Evolutionary conservation across 1,140 invertebrate species (phyloP).

Genomic region (Heliconius nattereri): DNA sequence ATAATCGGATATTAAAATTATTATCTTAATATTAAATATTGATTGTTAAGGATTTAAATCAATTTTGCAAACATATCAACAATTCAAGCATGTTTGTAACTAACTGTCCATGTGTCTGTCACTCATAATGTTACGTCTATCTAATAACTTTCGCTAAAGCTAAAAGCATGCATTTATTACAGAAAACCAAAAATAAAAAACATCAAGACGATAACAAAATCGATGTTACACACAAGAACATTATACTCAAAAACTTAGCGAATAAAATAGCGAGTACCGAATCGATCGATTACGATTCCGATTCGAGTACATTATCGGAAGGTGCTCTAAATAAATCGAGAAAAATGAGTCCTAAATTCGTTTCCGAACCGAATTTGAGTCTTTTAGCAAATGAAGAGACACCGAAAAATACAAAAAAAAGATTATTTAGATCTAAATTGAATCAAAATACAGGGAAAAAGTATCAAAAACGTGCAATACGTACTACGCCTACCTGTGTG

Average conservation of each 20-base stretch:
- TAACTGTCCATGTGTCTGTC: conserved; percentile 43
- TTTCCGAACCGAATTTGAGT: conserved; percentile 77
- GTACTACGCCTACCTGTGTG: conserved; percentile 68
- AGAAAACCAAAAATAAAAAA: conserved; percentile 70
- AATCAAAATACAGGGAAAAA: conserved; percentile 65
- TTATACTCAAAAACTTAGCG: conserved; percentile 70
- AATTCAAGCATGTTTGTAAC: conserved; percentile 23
- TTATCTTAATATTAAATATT: neutral
- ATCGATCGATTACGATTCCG: conserved; percentile 69
- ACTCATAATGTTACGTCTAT: conserved; percentile 26
- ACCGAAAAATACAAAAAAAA: conserved; percentile 69
- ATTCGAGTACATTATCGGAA: conserved; percentile 70
- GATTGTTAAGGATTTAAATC: neutral
- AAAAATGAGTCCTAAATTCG: conserved; percentile 75
- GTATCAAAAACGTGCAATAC: conserved; percentile 66
- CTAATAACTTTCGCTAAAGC: conserved; percentile 59
- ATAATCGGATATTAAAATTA: too few relatives aligned
- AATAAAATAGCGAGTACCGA: conserved; percentile 71
- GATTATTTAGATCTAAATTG: conserved; percentile 70
- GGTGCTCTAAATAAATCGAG: conserved; percentile 62
- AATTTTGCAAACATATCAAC: conserved; percentile 30
- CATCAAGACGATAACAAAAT: conserved; percentile 62
- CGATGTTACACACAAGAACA: conserved; percentile 72
- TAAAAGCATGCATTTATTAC: conserved; percentile 71
- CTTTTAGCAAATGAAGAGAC: conserved; percentile 64